Evolutionary conservation across 2,113 vertebrate species (phyloP).

Genomic region (Lasiurus borealis): DNA sequence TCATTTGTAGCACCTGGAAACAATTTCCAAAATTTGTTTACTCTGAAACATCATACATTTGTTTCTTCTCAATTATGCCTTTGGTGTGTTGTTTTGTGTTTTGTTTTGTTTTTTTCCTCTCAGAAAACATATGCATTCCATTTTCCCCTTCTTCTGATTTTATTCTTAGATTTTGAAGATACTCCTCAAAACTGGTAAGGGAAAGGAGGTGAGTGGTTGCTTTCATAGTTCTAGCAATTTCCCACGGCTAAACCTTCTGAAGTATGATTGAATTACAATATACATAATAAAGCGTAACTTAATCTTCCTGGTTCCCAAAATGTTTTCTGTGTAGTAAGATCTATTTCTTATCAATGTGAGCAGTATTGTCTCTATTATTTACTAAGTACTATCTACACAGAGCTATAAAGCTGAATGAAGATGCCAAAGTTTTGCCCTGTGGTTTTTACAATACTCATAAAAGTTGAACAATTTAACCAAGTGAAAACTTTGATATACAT

Average conservation of each 20-base stretch:
- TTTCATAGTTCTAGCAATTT: constrained; percentile 52
- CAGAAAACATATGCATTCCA: constrained; percentile 58
- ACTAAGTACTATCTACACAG: constrained; percentile 37
- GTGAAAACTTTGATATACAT: neutral
- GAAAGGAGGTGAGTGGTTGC: neutral
- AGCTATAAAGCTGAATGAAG: constrained; percentile 61
- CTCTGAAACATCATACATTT: constrained; percentile 51
- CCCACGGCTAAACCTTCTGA: constrained; percentile 48
- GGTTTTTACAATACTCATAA: constrained; percentile 72
- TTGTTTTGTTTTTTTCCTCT: constrained; percentile 15
- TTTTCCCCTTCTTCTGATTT: constrained; percentile 63
- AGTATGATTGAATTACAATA: neutral
- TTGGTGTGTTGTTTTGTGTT: neutral
- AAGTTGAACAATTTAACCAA: constrained; percentile 45
- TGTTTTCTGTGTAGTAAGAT: neutral
- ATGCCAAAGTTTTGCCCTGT: constrained; percentile 36
- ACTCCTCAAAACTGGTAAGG: constrained; percentile 50
- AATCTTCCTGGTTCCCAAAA: neutral
- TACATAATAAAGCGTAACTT: neutral
- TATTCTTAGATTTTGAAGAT: constrained; percentile 62
- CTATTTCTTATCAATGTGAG: constrained; percentile 59
- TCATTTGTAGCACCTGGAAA: constrained; percentile 68
- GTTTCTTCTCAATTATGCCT: constrained; percentile 70
- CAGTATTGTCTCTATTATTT: constrained; percentile 50
- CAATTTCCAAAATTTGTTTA: constrained; percentile 61